Evolutionary conservation across 2,888 invertebrate species (phyloP), one percentile per base, ranked within the genome.

Genomic region (Dryadula phaetusa): DNA sequence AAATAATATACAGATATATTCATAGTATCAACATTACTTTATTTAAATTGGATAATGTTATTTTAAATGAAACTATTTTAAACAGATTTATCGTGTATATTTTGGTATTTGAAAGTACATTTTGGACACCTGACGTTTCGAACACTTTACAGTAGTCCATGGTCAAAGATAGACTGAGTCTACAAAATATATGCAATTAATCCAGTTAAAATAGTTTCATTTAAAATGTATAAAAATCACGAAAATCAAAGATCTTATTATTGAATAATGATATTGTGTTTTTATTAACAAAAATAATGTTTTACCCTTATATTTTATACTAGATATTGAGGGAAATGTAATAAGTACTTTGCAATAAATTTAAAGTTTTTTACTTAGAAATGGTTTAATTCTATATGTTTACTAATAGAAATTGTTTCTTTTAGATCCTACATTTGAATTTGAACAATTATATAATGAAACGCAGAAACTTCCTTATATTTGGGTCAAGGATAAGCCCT

Each of bases 401-500:
- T 20, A 8, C 60, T 32, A 25, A 28, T 56, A 53, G 25, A n/a
- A 4, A 32, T 60, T 44, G 56, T 62, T 70, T 69, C 65, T 84
- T 82, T 37, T 83, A 91, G 91, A 80, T 53, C 70, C 66, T 67
- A 69, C 76, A 28, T 77, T 81, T 42, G 81, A 84, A 69, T 72
- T 90, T 62, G 85, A 89, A 67, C 73, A 84, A 46, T 76, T 92
- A 8, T 77, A 82, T 54, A 93, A 93, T 84, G 88, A 92, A 79
- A 91, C 92, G 44, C 89, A 87, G 72, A 87, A 83, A 74, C 87
- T 94, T 64, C 94, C 94, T 56, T 93, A 94, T 76, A 87, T 94
- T 42, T 95, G 95, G 94, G 93, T 93, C 0, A 94, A 94, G 76
- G 94, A 94, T 64, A 94, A 93, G 72, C 95, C 95, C 14, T 93